Conservation (phyloP, 2,113 vertebrate species). For the Centropus unirufus region DNA sequence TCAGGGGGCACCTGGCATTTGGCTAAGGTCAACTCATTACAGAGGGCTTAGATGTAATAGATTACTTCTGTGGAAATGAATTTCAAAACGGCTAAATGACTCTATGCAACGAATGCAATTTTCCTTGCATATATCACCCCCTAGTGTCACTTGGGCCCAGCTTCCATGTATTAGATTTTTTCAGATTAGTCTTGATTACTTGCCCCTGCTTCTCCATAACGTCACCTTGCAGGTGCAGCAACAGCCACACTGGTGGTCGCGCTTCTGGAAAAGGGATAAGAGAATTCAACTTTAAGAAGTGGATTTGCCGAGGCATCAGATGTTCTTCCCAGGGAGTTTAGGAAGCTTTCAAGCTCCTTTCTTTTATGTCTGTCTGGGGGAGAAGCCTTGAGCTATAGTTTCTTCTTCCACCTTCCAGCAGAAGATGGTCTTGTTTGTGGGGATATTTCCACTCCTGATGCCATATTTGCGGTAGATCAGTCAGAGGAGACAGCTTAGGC, state of each 20-base stretch:
- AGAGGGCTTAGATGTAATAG: background rate
- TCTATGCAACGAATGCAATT: background rate
- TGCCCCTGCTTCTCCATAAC: background rate
- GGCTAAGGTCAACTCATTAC: background rate
- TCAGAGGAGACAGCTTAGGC: background rate
- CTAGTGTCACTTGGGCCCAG: background rate
- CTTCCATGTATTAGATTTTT: fast-evolving
- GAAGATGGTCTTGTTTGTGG: background rate
- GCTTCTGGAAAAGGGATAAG: background rate
- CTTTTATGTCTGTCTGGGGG: background rate
- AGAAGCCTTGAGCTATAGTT: background rate
- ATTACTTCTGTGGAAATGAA: background rate
- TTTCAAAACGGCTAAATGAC: background rate
- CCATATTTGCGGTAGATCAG: background rate
- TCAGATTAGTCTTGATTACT: background rate
- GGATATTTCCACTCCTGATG: background rate
- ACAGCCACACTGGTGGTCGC: fast-evolving
- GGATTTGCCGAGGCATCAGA: background rate
- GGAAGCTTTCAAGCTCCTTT: background rate
- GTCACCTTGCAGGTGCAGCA: background rate
- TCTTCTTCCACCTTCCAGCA: background rate
- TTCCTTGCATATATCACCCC: background rate
- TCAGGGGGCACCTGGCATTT: background rate
- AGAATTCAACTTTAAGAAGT: background rate
- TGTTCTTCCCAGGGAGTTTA: background rate